phyloP scores from a whole-genome alignment of 1,140 invertebrate genomes.

The Drosophila ironensis region DNA sequence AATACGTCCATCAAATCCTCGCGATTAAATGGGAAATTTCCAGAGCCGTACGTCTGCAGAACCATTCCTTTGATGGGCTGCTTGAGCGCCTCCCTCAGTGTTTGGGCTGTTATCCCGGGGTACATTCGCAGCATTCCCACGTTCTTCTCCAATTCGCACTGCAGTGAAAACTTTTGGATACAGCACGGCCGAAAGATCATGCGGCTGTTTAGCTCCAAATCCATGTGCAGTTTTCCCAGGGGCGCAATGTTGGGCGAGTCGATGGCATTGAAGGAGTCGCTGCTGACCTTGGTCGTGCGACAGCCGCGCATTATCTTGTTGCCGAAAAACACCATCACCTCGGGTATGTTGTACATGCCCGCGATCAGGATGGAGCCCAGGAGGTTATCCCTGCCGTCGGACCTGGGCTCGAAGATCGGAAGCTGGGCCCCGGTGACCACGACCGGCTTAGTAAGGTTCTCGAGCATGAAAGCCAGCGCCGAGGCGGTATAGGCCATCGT shows the following conservation, averaged over 20 bases:
- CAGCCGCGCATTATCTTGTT: slow-evolving; percentile 95
- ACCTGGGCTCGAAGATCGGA: slow-evolving; percentile 93
- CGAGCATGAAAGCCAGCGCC: slow-evolving; percentile 97
- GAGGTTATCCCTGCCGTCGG: slow-evolving; percentile 97
- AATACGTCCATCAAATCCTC: slow-evolving; percentile 90
- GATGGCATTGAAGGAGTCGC: slow-evolving; percentile 93
- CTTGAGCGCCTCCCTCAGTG: slow-evolving; percentile 89
- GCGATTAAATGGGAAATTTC: slow-evolving; percentile 93
- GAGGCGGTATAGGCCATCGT: slow-evolving; percentile 97
- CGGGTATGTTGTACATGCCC: slow-evolving; percentile 93
- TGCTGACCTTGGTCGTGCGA: slow-evolving; percentile 90
- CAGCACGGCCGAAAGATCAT: slow-evolving; percentile 88
- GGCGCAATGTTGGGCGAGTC: slow-evolving; percentile 92
- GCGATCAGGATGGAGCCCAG: slow-evolving; percentile 94
- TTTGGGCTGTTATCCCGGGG: slow-evolving; percentile 92
- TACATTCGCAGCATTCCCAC: slow-evolving; percentile 94
- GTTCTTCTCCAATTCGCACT: slow-evolving; percentile 89
- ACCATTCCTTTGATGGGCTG: slow-evolving; percentile 93
- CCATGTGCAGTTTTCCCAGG: slow-evolving; percentile 90
- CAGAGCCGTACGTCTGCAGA: slow-evolving; percentile 94
- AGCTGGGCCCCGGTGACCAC: slow-evolving; percentile 95
- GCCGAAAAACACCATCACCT: slow-evolving; percentile 95
- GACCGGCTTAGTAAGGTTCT: slow-evolving; percentile 96
- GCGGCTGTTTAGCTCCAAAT: slow-evolving; percentile 89
- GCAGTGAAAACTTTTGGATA: slow-evolving; percentile 89